These are phyloP conservation scores for Zeuzera pyrina DNA, from an alignment of 2,888 invertebrate genomes.

Conservation along the genomic window DNA sequence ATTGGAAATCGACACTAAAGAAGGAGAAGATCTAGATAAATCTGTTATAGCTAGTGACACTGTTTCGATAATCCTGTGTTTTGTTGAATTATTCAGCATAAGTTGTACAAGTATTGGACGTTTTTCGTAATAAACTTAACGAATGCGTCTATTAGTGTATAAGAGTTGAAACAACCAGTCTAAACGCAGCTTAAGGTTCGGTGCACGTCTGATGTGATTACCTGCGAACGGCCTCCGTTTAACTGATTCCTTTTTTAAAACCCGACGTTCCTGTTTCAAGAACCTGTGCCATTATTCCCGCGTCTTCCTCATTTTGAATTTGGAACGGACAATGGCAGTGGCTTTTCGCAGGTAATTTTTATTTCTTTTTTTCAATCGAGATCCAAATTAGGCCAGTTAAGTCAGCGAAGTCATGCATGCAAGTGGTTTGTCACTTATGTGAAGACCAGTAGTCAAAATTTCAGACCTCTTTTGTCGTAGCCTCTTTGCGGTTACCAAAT, in stretches of 20 bases:
- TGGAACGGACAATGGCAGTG: slow-evolving; percentile 58
- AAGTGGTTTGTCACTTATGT: slow-evolving; percentile 39
- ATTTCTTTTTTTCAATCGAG: slow-evolving; percentile 23
- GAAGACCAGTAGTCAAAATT: slow-evolving; percentile 56
- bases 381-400: slow-evolving; percentile 50
- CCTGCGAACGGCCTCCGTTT: slow-evolving; percentile 67
- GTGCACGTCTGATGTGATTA: slow-evolving; percentile 64
- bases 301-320: slow-evolving; percentile 68
- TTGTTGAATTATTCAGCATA: too few species aligned
- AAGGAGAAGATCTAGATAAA: too few species aligned
- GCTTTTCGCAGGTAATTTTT: slow-evolving; percentile 36
- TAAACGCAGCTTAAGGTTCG: slow-evolving; percentile 29
- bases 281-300: slow-evolving; percentile 63
- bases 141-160: too few species aligned
- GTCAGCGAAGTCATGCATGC: slow-evolving; percentile 47
- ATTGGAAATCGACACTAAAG: too few species aligned
- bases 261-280: slow-evolving; percentile 63
- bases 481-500: slow-evolving; percentile 34
- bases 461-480: slow-evolving; percentile 31
- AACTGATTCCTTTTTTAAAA: slow-evolving; percentile 67
- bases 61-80: too few species aligned
- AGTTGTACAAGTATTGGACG: too few species aligned
- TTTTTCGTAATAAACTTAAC: too few species aligned
- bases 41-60: too few species aligned
- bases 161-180: too few species aligned